phyloP scores from a whole-genome alignment of 1,140 invertebrate species.

The Euura saliciscinereae region DNA sequence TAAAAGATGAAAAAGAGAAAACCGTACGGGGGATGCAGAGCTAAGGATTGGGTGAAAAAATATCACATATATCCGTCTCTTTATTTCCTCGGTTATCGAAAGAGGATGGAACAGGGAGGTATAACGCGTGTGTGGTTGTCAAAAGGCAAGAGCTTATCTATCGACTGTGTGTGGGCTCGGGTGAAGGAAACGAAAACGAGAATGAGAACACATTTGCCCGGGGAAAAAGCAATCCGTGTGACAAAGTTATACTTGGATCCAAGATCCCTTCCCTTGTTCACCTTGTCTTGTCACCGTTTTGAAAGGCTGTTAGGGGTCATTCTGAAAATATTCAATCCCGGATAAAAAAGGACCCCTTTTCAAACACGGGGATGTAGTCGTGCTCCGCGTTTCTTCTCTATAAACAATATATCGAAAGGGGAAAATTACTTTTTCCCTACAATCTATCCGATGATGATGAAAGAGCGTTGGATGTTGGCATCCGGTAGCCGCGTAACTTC shows the following conservation, averaged over 20 bases:
- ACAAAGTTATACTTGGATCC: conserved; percentile 46
- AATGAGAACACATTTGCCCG: conserved; percentile 15
- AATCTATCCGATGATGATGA: background rate
- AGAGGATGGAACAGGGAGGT: conserved; percentile 16
- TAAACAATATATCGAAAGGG: no score
- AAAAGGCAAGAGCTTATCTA: conserved; percentile 37
- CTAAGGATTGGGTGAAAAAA: background rate
- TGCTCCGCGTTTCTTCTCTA: no score
- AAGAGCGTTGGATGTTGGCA: background rate
- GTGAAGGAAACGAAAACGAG: conserved; percentile 13
- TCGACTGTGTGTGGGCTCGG: conserved; percentile 34
- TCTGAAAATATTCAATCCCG: background rate
- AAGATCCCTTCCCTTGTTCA: conserved; percentile 19
- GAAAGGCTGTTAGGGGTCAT: conserved; percentile 7
- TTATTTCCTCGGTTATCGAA: background rate
- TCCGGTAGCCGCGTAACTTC: background rate
- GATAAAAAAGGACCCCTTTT: no score
- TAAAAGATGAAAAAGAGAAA: background rate
- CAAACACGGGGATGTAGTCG: no score
- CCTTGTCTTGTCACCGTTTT: conserved; percentile 23
- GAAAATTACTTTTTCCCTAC: no score
- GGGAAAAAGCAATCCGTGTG: conserved; percentile 43
- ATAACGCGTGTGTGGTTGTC: conserved; percentile 23
- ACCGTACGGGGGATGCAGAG: no score
- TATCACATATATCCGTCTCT: no score